phyloP scores from a whole-genome alignment of 2,113 vertebrate genomes.

The Emydocephalus ijimae region DNA sequence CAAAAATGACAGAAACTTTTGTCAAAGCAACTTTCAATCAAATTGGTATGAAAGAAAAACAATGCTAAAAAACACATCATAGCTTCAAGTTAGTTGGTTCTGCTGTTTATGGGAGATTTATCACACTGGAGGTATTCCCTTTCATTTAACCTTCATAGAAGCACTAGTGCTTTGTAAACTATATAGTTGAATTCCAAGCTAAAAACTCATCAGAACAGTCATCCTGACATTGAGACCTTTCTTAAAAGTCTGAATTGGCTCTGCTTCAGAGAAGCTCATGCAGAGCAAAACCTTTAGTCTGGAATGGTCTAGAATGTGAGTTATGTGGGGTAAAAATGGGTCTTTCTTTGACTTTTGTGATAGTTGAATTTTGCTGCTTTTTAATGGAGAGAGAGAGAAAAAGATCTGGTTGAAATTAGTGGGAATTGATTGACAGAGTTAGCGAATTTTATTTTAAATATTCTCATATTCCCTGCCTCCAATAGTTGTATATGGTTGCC shows the following conservation, averaged over 20 bases:
- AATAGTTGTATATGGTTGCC: too few species aligned
- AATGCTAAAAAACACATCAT: neutral
- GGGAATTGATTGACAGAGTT: neutral
- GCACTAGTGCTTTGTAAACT: neutral
- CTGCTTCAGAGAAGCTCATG: neutral
- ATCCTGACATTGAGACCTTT: neutral
- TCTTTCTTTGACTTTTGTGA: neutral
- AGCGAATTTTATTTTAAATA: neutral
- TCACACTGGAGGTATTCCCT: neutral
- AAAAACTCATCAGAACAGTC: neutral
- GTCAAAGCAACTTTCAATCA: neutral
- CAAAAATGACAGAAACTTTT: neutral
- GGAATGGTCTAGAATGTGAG: neutral
- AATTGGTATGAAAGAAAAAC: neutral
- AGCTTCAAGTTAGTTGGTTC: neutral
- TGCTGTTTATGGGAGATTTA: neutral
- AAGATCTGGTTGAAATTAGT: neutral
- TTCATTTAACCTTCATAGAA: neutral
- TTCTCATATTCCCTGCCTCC: neutral
- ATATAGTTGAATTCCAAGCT: neutral
- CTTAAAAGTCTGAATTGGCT: neutral
- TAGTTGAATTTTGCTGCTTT: neutral
- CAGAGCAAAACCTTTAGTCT: neutral
- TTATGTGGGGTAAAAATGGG: neutral
- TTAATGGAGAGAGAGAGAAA: neutral